A percentile compares a stretch with the other conserved stretches of the same genome.
Evolutionary conservation across 2,888 invertebrate genomes (phyloP).

Genomic region (Eristalinus aeneus): DNA sequence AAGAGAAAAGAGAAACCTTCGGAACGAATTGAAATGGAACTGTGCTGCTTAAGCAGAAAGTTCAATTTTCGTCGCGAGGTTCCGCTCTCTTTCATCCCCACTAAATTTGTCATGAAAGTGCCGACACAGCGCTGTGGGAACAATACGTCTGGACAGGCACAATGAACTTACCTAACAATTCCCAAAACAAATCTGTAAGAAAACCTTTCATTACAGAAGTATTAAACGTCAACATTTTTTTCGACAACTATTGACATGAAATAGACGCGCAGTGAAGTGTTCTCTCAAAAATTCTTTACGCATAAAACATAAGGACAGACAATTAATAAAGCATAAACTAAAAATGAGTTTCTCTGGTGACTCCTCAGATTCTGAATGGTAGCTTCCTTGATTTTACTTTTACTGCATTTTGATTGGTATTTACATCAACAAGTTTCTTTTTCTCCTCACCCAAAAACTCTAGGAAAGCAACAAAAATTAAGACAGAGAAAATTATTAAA

Average conservation of each 20-base stretch:
- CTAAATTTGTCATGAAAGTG: too few species aligned
- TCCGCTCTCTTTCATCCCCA: too few species aligned
- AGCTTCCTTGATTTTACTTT: conserved; percentile 57
- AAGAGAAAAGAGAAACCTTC: too few species aligned
- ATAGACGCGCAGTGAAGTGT: conserved; percentile 41
- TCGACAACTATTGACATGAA: conserved; percentile 13
- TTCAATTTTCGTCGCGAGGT: too few species aligned
- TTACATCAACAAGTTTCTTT: conserved; percentile 16
- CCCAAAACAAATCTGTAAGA: background rate
- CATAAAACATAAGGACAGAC: background rate
- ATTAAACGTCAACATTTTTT: conserved; percentile 39
- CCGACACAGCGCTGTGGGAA: too few species aligned
- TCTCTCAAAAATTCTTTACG: background rate
- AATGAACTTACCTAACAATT: background rate
- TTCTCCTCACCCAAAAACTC: background rate
- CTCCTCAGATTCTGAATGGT: conserved; percentile 78
- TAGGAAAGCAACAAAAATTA: conserved; percentile 77
- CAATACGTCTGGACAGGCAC: too few species aligned
- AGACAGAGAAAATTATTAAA: conserved; percentile 71
- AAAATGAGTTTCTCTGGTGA: conserved; percentile 77
- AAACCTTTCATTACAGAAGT: background rate
- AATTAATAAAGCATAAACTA: background rate
- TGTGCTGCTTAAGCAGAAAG: too few species aligned
- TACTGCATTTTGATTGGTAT: background rate
- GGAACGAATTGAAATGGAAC: too few species aligned